A percentile compares a stretch with the other conserved stretches of the same genome.
Conservation (phyloP, 2,888 invertebrate genomes). For the Timandra comae region DNA sequence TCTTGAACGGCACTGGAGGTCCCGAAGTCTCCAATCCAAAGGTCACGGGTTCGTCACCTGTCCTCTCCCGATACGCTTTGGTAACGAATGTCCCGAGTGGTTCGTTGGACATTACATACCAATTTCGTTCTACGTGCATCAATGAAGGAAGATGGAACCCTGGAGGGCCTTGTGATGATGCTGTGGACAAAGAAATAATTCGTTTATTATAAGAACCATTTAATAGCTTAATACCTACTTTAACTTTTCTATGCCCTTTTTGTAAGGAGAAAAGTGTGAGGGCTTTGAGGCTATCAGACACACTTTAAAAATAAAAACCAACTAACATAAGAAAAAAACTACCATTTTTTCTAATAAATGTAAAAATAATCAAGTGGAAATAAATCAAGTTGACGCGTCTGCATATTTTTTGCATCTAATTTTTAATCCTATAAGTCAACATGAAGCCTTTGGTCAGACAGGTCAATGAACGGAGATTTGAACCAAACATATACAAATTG, state of each 20-base stretch:
- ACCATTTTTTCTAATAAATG: neutral
- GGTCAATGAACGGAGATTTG: too few relatives aligned
- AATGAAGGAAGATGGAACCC: constrained; percentile 81
- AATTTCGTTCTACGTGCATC: constrained; percentile 83
- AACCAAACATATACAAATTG: too few relatives aligned
- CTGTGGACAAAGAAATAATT: too few relatives aligned
- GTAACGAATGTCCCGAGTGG: constrained; percentile 84
- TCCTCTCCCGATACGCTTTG: constrained; percentile 81
- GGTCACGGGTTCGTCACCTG: constrained; percentile 78
- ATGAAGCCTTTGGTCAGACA: too few relatives aligned
- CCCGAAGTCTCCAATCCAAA: constrained; percentile 82
- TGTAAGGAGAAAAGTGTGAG: too few relatives aligned
- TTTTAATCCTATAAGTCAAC: too few relatives aligned
- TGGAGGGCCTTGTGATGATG: constrained; percentile 61
- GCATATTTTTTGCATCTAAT: too few relatives aligned
- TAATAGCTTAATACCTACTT: too few relatives aligned
- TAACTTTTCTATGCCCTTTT: too few relatives aligned
- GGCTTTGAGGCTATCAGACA: too few relatives aligned
- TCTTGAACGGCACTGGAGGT: constrained; percentile 82
- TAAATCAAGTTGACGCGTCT: neutral
- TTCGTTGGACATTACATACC: constrained; percentile 84
- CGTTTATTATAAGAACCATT: too few relatives aligned
- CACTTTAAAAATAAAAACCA: too few relatives aligned
- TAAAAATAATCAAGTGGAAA: neutral
- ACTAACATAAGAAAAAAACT: neutral